Evolutionary conservation across 2,113 vertebrate genomes (phyloP).

Genomic region (Penelope pileata): DNA sequence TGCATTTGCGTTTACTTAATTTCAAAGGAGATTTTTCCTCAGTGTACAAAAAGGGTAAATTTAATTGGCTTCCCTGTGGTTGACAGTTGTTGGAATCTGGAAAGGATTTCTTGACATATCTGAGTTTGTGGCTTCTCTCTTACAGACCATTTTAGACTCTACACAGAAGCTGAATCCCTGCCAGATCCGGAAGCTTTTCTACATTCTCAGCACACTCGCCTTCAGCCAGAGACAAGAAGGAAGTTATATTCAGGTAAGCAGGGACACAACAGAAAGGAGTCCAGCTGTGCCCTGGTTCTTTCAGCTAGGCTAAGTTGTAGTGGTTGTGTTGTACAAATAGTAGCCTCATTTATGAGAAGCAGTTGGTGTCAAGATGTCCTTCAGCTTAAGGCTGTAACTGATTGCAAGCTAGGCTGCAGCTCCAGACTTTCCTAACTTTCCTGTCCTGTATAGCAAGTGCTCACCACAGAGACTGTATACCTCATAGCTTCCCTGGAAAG

Average conservation of each 20-base stretch:
- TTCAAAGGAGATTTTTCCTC: not conserved
- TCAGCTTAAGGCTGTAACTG: not conserved
- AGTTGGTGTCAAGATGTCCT: not conserved
- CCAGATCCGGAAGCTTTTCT: conserved; percentile 95
- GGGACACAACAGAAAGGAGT: not conserved
- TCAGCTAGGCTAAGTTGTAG: not conserved
- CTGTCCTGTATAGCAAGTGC: not conserved
- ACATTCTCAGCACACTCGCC: conserved; percentile 86
- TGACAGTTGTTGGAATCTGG: not conserved
- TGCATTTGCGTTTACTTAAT: not conserved
- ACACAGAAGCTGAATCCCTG: conserved; percentile 89
- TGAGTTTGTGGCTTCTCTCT: conserved; percentile 1
- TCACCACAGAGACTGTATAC: not conserved
- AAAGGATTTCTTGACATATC: not conserved
- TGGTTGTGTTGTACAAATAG: not conserved
- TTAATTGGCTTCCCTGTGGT: not conserved
- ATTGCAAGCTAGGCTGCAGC: not conserved
- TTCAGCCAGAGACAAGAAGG: conserved; percentile 85
- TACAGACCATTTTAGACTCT: conserved; percentile 92
- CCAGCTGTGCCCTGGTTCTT: not conserved
- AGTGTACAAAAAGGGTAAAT: not conserved
- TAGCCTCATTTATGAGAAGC: not conserved
- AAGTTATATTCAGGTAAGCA: conserved; percentile 89
- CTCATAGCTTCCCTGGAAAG: not conserved
- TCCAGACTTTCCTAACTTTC: not conserved